Percentiles rank a stretch among this genome's conserved stretches.
These are phyloP conservation scores for Nephila pilipes DNA, from an alignment of 1,140 invertebrate species.

Conservation along the genomic window DNA sequence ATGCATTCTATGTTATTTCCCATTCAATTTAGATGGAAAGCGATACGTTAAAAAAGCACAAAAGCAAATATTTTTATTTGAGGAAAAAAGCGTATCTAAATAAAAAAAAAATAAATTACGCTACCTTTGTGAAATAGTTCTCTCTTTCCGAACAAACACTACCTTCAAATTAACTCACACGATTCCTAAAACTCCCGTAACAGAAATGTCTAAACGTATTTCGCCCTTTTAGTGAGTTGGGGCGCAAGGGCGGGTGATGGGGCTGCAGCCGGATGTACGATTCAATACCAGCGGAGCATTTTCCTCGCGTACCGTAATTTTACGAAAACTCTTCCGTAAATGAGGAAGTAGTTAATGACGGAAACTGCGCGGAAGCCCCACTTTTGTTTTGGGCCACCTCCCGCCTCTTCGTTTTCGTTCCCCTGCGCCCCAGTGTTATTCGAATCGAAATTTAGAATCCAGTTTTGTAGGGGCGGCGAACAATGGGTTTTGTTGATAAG, in stretches of 20 bases:
- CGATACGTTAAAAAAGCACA: too few relatives aligned
- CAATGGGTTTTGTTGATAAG: constrained; percentile 56
- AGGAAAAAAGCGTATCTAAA: background rate
- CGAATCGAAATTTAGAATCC: constrained; percentile 50
- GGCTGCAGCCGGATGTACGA: constrained; percentile 49
- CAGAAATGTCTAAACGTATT: constrained; percentile 38
- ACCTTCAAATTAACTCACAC: constrained; percentile 27
- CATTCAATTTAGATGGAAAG: too few relatives aligned
- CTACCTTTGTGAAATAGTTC: background rate
- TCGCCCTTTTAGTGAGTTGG: constrained; percentile 1
- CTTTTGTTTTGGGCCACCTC: constrained; percentile 44
- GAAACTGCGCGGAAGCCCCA: constrained; percentile 22
- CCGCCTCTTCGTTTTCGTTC: too few relatives aligned
- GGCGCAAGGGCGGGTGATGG: background rate
- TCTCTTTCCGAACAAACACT: background rate
- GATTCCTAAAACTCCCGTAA: constrained; percentile 36
- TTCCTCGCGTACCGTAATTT: constrained; percentile 32
- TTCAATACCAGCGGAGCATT: constrained; percentile 10
- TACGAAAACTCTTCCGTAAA: constrained; percentile 56
- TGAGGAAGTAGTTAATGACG: constrained; percentile 68
- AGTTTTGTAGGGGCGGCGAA: constrained; percentile 21
- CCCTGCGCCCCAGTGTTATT: background rate
- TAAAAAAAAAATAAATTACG: background rate
- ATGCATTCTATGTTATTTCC: too few relatives aligned
- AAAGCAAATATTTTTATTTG: background rate